Percentiles rank a stretch among this genome's conserved stretches.
These are phyloP conservation scores for Andrena hattorfiana DNA, from an alignment of 2,888 invertebrate species.

Conservation along the genomic window DNA sequence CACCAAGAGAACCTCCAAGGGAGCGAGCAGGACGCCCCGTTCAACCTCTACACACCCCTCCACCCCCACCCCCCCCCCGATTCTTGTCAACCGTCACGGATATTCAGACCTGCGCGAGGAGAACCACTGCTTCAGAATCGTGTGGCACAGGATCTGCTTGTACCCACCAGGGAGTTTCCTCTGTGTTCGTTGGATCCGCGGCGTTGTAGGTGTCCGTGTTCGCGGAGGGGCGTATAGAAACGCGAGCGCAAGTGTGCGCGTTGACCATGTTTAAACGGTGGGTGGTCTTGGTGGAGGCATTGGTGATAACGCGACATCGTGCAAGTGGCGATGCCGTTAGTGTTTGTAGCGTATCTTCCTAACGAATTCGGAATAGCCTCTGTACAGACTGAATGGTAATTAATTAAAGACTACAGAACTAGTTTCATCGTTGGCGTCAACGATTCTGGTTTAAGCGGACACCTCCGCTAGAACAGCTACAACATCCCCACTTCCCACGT, in stretches of 20 bases:
- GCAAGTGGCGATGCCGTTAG: background rate
- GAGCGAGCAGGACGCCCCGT: conserved; percentile 35
- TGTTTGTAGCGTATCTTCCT: too few species aligned
- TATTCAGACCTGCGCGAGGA: conserved; percentile 67
- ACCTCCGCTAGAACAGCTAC: background rate
- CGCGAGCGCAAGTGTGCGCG: conserved; percentile 7
- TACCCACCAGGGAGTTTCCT: conserved; percentile 5
- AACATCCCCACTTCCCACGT: background rate
- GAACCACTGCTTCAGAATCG: conserved; percentile 67
- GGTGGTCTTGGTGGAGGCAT: background rate
- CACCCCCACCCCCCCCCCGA: conserved; percentile 3
- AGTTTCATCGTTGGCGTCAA: too few species aligned
- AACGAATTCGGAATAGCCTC: background rate
- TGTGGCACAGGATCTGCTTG: conserved; percentile 47
- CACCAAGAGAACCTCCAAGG: conserved; percentile 45
- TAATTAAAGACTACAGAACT: too few species aligned
- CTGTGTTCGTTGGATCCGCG: conserved; percentile 26
- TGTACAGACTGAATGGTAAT: background rate
- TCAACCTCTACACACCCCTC: conserved; percentile 4
- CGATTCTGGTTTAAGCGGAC: background rate
- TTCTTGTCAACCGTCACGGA: conserved; percentile 63
- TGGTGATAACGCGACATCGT: conserved; percentile 21
- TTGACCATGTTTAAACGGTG: conserved; percentile 30
- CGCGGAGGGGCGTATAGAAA: conserved; percentile 16
- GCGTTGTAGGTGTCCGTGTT: conserved; percentile 31